phyloP scores from a whole-genome alignment of 64 coral and sea anemone genomes.

The Acropora yongei region DNA sequence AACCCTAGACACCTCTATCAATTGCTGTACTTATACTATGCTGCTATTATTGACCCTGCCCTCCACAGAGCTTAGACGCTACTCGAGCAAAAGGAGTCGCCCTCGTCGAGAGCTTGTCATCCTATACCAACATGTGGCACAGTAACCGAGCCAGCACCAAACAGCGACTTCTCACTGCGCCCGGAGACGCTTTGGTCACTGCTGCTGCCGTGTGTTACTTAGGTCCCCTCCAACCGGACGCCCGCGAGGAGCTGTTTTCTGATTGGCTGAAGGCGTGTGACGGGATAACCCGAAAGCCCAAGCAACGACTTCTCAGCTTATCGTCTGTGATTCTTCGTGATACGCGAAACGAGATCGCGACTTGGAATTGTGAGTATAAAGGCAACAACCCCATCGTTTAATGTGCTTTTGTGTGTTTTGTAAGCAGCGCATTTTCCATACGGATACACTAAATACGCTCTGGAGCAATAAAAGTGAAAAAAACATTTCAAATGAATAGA shows the following conservation, averaged over 20 bases:
- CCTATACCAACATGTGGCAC: constrained; percentile 77
- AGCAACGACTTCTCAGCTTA: constrained; percentile 43
- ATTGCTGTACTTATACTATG: too few relatives aligned
- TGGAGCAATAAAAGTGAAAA: too few relatives aligned
- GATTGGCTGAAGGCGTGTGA: constrained; percentile 94
- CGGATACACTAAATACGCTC: too few relatives aligned
- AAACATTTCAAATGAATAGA: too few relatives aligned
- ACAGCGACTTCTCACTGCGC: constrained; percentile 77
- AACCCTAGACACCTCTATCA: too few relatives aligned
- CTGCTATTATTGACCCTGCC: not conserved
- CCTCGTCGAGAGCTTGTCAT: constrained; percentile 70
- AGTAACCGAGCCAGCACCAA: constrained; percentile 40
- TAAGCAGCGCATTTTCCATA: too few relatives aligned
- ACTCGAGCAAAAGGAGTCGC: constrained; percentile 59
- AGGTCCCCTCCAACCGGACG: constrained; percentile 70
- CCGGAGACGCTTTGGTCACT: constrained; percentile 87
- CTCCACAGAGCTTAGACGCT: constrained; percentile 36
- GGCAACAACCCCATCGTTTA: not conserved
- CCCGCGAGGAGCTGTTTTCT: constrained; percentile 77
- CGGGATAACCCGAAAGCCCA: constrained; percentile 39
- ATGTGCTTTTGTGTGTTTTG: too few relatives aligned
- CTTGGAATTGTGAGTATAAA: not conserved
- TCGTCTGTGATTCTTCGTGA: constrained; percentile 49
- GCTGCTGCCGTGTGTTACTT: constrained; percentile 90
- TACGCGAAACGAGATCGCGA: not conserved